Conservation (phyloP, 2,113 vertebrate genomes). For the Helogale parvula region DNA sequence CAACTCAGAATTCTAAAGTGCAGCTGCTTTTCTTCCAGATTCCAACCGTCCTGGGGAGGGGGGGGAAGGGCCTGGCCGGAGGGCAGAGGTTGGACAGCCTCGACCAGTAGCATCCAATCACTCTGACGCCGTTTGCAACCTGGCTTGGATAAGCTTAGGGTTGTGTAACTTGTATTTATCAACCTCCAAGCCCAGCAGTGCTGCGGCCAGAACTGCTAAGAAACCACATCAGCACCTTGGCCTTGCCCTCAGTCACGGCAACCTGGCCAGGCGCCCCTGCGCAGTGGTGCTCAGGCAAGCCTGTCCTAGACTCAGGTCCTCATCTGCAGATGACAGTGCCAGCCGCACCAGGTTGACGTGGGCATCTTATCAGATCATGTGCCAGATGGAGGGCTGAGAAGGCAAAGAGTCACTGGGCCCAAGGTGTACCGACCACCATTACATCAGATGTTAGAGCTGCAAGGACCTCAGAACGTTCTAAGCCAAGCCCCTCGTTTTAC, state of each 20-base stretch:
- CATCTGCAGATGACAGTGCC: not conserved
- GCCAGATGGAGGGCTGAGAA: not conserved
- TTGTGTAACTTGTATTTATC: constrained; percentile 68
- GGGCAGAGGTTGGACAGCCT: constrained; percentile 47
- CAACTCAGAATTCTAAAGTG: constrained; percentile 68
- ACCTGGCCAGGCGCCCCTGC: not conserved
- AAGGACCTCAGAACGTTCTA: not conserved
- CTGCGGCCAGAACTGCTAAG: constrained; percentile 46
- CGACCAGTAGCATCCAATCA: constrained; percentile 42
- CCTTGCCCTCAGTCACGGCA: not conserved
- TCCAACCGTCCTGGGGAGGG: constrained; percentile 30
- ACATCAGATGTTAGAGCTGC: not conserved
- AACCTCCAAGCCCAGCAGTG: constrained; percentile 64
- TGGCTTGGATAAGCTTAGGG: constrained; percentile 71
- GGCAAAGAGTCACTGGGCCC: accelerated
- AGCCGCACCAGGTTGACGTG: not conserved
- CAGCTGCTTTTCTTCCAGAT: constrained; percentile 74
- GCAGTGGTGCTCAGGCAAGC: not conserved
- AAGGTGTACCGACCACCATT: accelerated
- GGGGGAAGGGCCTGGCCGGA: not conserved
- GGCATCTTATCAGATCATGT: accelerated
- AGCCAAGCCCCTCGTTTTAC: not conserved
- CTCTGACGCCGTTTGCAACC: constrained; percentile 71
- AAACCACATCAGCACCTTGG: not conserved
- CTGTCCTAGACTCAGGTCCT: not conserved